Conservation (phyloP, 2,113 vertebrate species). For the Solenodon paradoxus region DNA sequence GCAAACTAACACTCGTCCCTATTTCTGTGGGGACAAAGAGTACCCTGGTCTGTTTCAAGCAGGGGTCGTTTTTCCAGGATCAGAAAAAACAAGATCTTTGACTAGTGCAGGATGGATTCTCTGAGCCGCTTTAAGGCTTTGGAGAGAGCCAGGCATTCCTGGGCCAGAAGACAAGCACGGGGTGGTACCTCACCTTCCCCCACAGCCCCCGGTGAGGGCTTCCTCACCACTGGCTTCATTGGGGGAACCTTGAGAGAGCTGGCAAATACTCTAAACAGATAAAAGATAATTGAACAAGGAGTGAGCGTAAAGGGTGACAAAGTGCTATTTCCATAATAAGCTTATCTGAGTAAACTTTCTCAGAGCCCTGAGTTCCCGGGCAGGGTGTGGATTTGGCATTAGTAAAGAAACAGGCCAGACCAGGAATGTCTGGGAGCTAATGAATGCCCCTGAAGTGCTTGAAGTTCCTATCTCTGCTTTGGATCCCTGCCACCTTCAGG, state of each 20-base stretch:
- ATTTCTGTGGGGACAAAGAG: background rate
- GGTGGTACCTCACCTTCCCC: slow-evolving; percentile 17
- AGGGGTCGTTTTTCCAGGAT: background rate
- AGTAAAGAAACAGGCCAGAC: slow-evolving; percentile 85
- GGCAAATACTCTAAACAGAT: slow-evolving; percentile 86
- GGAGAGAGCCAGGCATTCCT: background rate
- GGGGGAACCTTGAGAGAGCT: slow-evolving; percentile 78
- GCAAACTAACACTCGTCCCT: background rate
- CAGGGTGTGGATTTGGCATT: slow-evolving; percentile 88
- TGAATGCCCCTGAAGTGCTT: slow-evolving; percentile 86
- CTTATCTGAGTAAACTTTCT: slow-evolving; percentile 85
- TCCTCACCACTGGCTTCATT: slow-evolving; percentile 47
- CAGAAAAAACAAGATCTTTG: background rate
- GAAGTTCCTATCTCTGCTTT: slow-evolving; percentile 88
- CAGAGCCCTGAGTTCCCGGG: slow-evolving; percentile 83
- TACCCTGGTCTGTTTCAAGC: background rate
- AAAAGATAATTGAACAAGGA: slow-evolving; percentile 89
- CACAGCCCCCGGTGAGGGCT: background rate
- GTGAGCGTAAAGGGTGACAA: slow-evolving; percentile 85
- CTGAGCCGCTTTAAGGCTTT: background rate
- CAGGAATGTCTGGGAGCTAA: slow-evolving; percentile 88
- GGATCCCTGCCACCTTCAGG: slow-evolving; percentile 87
- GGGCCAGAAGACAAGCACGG: slow-evolving; percentile 9
- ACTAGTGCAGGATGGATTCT: background rate
- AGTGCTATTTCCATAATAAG: slow-evolving; percentile 89